These are phyloP conservation scores for Astropecten irregularis DNA, from an alignment of 53 echinoderm and acorn worm genomes.

Conservation along the genomic window DNA sequence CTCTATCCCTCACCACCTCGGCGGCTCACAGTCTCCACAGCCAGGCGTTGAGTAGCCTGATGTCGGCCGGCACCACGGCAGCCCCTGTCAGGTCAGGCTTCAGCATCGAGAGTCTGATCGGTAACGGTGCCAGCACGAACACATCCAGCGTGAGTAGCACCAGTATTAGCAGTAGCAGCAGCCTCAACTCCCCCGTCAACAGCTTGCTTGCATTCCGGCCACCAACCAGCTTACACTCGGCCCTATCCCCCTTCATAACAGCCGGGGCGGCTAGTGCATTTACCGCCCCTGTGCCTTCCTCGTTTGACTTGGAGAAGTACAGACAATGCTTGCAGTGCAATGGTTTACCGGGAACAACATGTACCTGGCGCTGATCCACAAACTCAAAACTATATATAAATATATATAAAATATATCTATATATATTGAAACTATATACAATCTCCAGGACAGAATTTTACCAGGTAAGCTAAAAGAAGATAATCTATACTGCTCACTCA, in stretches of 20 bases:
- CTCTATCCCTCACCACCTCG: conserved; percentile 90
- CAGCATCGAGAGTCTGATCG: conserved; percentile 89
- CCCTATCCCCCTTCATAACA: conserved; percentile 53
- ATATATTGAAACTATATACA: conserved; percentile 56
- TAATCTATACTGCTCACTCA: neutral
- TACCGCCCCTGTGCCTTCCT: conserved; percentile 80
- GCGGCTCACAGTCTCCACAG: conserved; percentile 74
- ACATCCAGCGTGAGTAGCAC: conserved; percentile 25
- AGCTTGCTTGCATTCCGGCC: conserved; percentile 72
- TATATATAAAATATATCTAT: conserved; percentile 45
- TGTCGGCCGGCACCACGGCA: conserved; percentile 72
- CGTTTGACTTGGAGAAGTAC: conserved; percentile 90
- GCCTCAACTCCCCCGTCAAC: conserved; percentile 57
- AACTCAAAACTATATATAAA: conserved; percentile 40
- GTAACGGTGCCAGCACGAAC: conserved; percentile 66
- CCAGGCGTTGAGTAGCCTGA: conserved; percentile 78
- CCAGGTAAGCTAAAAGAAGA: conserved; percentile 28
- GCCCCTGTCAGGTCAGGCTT: conserved; percentile 78
- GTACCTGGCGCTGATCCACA: conserved; percentile 77
- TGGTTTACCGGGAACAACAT: conserved; percentile 79
- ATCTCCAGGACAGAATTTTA: conserved; percentile 23
- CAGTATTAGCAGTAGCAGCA: conserved; percentile 50
- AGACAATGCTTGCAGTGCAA: conserved; percentile 94
- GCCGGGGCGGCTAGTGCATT: conserved; percentile 81
- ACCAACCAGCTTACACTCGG: conserved; percentile 56